Conservation (phyloP, 1,140 invertebrate genomes). For the Papilio xuthus region DNA sequence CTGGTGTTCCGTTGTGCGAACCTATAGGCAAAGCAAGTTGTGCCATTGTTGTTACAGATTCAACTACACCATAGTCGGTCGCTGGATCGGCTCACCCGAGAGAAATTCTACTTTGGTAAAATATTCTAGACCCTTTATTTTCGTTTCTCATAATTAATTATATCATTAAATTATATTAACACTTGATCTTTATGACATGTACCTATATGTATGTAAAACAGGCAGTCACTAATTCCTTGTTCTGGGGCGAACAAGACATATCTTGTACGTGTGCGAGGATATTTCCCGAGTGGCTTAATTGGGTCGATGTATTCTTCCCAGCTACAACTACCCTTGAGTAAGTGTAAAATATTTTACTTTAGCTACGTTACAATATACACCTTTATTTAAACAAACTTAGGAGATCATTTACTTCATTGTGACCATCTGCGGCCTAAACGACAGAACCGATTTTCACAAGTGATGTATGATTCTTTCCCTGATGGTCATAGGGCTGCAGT, state of each 20-base stretch:
- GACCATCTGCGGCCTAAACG: not conserved
- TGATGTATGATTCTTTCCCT: not conserved
- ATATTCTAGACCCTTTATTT: not conserved
- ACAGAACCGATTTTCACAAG: not conserved
- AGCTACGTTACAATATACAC: not conserved
- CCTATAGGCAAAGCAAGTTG: no score
- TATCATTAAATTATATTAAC: conserved; percentile 6
- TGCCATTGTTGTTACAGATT: conserved; percentile 55
- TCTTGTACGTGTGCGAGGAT: conserved; percentile 67
- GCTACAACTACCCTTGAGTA: conserved; percentile 62
- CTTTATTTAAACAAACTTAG: not conserved
- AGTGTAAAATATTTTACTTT: conserved; percentile 36
- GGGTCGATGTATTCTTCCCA: conserved; percentile 69
- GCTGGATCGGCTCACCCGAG: conserved; percentile 66
- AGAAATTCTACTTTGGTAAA: conserved; percentile 66
- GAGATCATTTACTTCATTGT: not conserved
- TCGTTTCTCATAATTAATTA: not conserved
- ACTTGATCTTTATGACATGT: conserved; percentile 18
- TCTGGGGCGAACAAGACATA: conserved; percentile 70
- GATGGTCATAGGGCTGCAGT: no score
- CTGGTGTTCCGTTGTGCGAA: not conserved
- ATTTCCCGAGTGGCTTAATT: conserved; percentile 66
- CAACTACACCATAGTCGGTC: conserved; percentile 67
- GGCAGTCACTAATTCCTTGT: conserved; percentile 68
- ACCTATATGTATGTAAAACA: conserved; percentile 42